Base-by-base conservation (phyloP, 2,888 invertebrate genomes). In the Cremastinae sp. region DNA sequence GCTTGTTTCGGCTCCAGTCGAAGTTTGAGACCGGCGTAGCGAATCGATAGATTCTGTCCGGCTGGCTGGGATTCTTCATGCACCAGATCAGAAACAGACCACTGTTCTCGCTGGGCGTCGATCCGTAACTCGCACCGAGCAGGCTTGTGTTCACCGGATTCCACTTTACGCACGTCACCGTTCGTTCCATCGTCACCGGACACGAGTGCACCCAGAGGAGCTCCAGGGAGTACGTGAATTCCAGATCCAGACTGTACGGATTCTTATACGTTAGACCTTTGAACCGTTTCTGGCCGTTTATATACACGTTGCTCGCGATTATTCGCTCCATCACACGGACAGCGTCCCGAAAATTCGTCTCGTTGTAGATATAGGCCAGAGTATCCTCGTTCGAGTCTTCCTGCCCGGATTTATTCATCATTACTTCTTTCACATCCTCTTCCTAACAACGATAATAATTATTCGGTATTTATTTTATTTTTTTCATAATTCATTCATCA, bases 81-180 rank as follows among this genome's bases (percentile, higher is more conserved):
- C 94, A 95, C 96, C 96, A 96, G 71, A 96, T 88, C 80, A 94
- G 92, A 0, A 96, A 91, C 41, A 94, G 84, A 0, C 96, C 96
- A 0, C 88, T 88, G n/a, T 90, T 90, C 0, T 90, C 88, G 64
- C 75, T 65, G 0, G 47, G 28, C 0, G 69, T 75, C 2, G 84
- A 74, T 0, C 95, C 96, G 84, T 96, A 95, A 9, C 93, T 94
- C 0, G 94, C 94, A 0, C 95, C 96, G 43, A 96, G 85, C 5
- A 97, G 92, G 81, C 95, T 94, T 8, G 91, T 89, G 83, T 95
- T 94, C n/a, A 87, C 89, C 0, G 92, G 92, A 86, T 94, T 95
- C 91, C 94, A 95, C 61, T 92, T 91, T 75, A 95, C 90, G 10
- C 92, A 90, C 0, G 92, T 92, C 0, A 95, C 94, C 0, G 94